Conservation (phyloP, 1,140 invertebrate species). For the Saccostrea glomerata region DNA sequence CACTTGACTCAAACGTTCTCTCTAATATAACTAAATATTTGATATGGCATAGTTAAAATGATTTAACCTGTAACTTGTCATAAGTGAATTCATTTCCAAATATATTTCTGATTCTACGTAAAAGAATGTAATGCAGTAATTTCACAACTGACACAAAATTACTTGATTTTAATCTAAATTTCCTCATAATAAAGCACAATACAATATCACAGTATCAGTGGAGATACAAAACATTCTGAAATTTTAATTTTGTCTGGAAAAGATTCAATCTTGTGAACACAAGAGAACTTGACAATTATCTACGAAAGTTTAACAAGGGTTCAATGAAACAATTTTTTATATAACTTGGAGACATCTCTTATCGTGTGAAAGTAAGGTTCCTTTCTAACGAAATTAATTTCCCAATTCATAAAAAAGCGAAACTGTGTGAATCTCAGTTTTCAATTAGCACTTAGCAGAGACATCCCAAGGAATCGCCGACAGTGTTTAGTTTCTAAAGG, state of each 20-base stretch:
- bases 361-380: slow-evolving; percentile 9
- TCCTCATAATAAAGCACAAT: background rate
- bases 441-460: slow-evolving; percentile 12
- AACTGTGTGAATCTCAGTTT: slow-evolving; percentile 22
- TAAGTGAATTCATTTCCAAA: too few relatives aligned
- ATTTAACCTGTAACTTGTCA: too few relatives aligned
- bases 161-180: too few relatives aligned
- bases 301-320: slow-evolving; percentile 16
- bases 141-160: too few relatives aligned
- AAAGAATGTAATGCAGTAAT: too few relatives aligned
- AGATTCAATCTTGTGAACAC: background rate
- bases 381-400: slow-evolving; percentile 10
- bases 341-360: slow-evolving; percentile 27
- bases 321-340: background rate
- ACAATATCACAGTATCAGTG: background rate
- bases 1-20: background rate
- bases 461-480: background rate
- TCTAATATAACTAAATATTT: too few relatives aligned
- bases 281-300: slow-evolving; percentile 9
- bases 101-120: too few relatives aligned
- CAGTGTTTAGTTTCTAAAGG: background rate
- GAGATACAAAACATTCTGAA: background rate
- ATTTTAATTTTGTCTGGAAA: background rate
- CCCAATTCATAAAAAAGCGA: slow-evolving; percentile 10
- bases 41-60: too few relatives aligned